Evolutionary conservation across 2,797 vertebrate species (phyloP), one percentile per base, ranked within the genome.

Genomic region (Staurois parvus): DNA sequence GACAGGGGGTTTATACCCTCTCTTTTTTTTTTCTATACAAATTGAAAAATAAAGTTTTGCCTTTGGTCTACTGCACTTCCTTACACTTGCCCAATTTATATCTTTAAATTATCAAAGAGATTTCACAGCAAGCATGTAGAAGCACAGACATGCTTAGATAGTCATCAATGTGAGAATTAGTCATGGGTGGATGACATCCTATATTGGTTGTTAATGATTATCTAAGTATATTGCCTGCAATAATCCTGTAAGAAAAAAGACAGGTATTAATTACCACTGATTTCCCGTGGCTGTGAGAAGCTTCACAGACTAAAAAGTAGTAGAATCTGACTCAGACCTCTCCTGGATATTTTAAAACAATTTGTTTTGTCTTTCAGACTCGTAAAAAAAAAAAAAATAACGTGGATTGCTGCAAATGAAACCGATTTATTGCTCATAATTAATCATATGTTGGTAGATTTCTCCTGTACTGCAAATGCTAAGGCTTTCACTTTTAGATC

Each of bases 161-260:
- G 45, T 15, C 17, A 48, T 48, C 17, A 19, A 13, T 52, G 48
- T 17, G 17, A 52, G 28, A 19, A 40, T 76, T 62, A 76, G 48
- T 76, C 75, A 76, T 76, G 13, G 17, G 1, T 59, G 52, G 56
- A 48, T 76, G 52, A 76, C 48, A 32, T 21, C 30, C 21, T 76
- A 62, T 76, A 76, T 76, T 76, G 75, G 59, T 76, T 76, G 64
- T 62, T 76, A 76, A 76, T 76, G 29, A 52, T 19, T 45, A 12
- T 45, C 13, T 45, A 15, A 19, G 48, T 52, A 52, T 52, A 78
- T 66, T 66, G 56, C 32, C 34, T 78, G 62, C 32, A 66, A 62
- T 26, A 78, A 64, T n/a, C 24, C 29, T 34, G 30, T 32, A 32
- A 70, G 15, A 70, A 1, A n/a, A 64, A 64, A 64, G n/a, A 24